Conservation (phyloP, 2,888 invertebrate species). For the Pammene aurita region DNA sequence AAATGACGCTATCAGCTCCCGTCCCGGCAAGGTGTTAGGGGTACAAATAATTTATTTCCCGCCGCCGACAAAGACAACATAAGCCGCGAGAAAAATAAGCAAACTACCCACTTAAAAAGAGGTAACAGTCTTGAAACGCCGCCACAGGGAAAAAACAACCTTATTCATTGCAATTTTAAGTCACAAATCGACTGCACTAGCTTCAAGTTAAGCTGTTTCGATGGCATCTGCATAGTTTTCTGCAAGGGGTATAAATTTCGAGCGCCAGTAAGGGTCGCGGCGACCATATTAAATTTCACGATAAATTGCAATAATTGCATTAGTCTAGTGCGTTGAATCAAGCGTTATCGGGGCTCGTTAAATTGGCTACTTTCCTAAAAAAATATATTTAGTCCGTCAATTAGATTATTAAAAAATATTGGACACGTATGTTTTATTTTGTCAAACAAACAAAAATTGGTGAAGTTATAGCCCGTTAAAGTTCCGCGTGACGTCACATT, state of each 20-base stretch:
- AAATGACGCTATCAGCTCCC: slow-evolving; percentile 76
- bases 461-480: too few relatives aligned
- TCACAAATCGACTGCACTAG: slow-evolving; percentile 65
- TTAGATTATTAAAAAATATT: too few relatives aligned
- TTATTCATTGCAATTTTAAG: slow-evolving; percentile 57
- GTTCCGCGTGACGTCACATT: too few relatives aligned
- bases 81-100: slow-evolving; percentile 79
- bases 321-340: slow-evolving; percentile 74
- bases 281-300: slow-evolving; percentile 80
- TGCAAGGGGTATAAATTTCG: slow-evolving; percentile 75
- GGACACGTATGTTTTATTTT: too few relatives aligned
- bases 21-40: slow-evolving; percentile 75
- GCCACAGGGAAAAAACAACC: slow-evolving; percentile 59
- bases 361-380: too few relatives aligned
- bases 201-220: slow-evolving; percentile 56
- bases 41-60: slow-evolving; percentile 79
- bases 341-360: slow-evolving; percentile 49
- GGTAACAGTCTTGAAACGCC: slow-evolving; percentile 54
- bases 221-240: slow-evolving; percentile 61
- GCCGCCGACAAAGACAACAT: slow-evolving; percentile 75
- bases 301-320: slow-evolving; percentile 83
- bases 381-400: too few relatives aligned
- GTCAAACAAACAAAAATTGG: too few relatives aligned
- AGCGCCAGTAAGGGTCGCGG: slow-evolving; percentile 60
- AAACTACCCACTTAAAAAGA: slow-evolving; percentile 78